Evolutionary conservation across 2,113 vertebrate genomes (phyloP).

Genomic region (Cheirogaleus medius): DNA sequence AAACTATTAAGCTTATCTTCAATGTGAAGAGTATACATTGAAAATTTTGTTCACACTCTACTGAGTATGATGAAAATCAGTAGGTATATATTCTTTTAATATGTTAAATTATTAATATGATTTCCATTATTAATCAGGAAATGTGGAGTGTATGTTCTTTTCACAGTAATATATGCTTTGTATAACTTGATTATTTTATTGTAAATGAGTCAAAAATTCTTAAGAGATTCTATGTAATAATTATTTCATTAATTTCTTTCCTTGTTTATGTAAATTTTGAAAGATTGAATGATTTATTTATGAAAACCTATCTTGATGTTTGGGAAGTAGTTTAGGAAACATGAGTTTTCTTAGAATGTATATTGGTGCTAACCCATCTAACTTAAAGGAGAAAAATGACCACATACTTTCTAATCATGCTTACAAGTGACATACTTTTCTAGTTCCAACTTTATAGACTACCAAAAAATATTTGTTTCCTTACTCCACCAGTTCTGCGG

Average conservation of each 20-base stretch:
- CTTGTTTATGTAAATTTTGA: conserved; percentile 96
- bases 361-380: conserved; percentile 92
- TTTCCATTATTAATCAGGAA: conserved; percentile 99
- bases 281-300: conserved; percentile 95
- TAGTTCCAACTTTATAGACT: conserved; percentile 87
- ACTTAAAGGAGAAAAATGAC: conserved; percentile 66
- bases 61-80: conserved; percentile 97
- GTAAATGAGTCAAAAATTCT: conserved; percentile 99
- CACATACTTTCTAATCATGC: conserved; percentile 85
- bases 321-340: conserved; percentile 93
- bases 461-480: conserved; percentile 90
- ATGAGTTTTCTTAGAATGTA: conserved; percentile 93
- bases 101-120: conserved; percentile 98
- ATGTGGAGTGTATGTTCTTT: conserved; percentile 99
- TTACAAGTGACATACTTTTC: conserved; percentile 87
- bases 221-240: conserved; percentile 99
- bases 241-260: conserved; percentile 99
- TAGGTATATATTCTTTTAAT: conserved; percentile 99
- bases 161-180: conserved; percentile 99
- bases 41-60: conserved; percentile 99
- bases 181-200: conserved; percentile 99
- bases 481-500: conserved; percentile 90
- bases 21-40: conserved; percentile 99
- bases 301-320: conserved; percentile 94
- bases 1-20: conserved; percentile 99